These are phyloP conservation scores for Spermophilus dauricus DNA, from an alignment of 2,113 vertebrate genomes.

Conservation along the genomic window DNA sequence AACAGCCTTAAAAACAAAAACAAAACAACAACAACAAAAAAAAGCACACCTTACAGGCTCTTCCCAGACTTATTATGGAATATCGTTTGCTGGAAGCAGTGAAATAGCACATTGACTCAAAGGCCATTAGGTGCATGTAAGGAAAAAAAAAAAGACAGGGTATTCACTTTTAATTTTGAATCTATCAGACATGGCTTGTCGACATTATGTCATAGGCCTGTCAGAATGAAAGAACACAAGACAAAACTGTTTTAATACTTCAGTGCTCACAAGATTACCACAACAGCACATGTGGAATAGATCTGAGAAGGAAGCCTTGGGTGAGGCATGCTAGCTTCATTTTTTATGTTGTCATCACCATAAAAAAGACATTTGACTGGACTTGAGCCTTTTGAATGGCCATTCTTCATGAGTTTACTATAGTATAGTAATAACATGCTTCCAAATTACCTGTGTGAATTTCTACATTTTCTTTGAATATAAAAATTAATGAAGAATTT, in stretches of 20 bases:
- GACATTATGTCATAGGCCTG: conserved; percentile 66
- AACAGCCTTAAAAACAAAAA: not conserved
- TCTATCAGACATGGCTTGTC: conserved; percentile 66
- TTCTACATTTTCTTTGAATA: not conserved
- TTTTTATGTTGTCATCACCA: conserved; percentile 60
- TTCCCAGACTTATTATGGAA: not conserved
- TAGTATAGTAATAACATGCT: not conserved
- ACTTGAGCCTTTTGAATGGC: not conserved
- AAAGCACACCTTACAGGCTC: not conserved
- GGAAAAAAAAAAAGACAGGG: not conserved
- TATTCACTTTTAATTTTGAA: conserved; percentile 69
- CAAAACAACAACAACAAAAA: no score
- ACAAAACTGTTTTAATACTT: conserved; percentile 79
- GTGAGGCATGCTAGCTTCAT: not conserved
- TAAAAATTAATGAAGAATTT: not conserved
- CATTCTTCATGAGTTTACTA: not conserved
- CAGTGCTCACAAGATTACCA: conserved; percentile 54
- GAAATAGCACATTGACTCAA: not conserved
- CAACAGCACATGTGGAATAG: not conserved
- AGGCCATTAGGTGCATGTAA: not conserved
- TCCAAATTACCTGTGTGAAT: not conserved
- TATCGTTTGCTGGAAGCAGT: not conserved
- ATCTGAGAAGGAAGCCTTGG: conserved; percentile 39
- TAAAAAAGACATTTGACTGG: conserved; percentile 35
- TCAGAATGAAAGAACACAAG: conserved; percentile 72